Evolutionary conservation across 2,113 vertebrate species (phyloP).

Genomic region (Proterorhinus semilunaris): DNA sequence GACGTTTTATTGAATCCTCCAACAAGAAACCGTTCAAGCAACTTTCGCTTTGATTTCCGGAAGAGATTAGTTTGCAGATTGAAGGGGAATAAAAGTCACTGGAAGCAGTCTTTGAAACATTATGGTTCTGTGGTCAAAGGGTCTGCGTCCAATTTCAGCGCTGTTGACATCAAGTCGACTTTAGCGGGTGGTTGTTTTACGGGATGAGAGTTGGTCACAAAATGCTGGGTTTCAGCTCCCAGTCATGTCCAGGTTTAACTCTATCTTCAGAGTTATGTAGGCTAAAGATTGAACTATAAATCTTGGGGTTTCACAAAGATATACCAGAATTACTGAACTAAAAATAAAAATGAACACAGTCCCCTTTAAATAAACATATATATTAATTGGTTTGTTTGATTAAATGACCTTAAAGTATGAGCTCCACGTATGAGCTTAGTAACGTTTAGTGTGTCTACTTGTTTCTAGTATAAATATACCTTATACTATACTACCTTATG

Average conservation of each 20-base stretch:
- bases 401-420: no score
- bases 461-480: no score
- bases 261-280: not conserved
- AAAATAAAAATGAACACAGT: not conserved
- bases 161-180: constrained; percentile 32
- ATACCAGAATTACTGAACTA: not conserved
- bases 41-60: constrained; percentile 34
- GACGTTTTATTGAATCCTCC: constrained; percentile 47
- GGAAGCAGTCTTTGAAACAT: constrained; percentile 29
- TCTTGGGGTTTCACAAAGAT: not conserved
- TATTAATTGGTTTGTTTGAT: no score
- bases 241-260: not conserved
- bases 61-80: constrained; percentile 44
- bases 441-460: no score
- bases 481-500: no score
- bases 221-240: not conserved
- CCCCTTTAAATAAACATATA: no score
- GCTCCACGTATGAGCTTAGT: no score
- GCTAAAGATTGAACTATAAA: not conserved
- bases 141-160: constrained; percentile 22
- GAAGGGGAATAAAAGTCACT: constrained; percentile 17
- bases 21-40: constrained; percentile 24
- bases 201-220: not conserved
- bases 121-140: constrained; percentile 10
- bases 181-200: not conserved